These are phyloP conservation scores for Loris lydekkerianus DNA, from an alignment of 2,797 vertebrate species.

Conservation along the genomic window DNA sequence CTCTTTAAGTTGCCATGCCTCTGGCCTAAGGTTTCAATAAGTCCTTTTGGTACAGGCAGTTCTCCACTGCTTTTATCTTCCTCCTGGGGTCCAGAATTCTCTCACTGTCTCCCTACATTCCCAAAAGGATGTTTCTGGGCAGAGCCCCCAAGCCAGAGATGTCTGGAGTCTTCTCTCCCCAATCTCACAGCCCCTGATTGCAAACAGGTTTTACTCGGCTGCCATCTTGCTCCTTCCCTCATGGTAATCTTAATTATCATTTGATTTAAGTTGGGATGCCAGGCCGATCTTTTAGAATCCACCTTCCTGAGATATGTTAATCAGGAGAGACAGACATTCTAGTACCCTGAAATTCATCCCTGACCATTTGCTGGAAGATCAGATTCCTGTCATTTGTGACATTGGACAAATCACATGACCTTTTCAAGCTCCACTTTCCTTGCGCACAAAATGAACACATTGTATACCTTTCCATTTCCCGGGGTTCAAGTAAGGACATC, in stretches of 20 bases:
- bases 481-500: constrained; percentile 28
- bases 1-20: too few relatives aligned
- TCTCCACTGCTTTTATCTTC: too few relatives aligned
- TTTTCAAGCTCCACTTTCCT: constrained; percentile 57
- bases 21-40: too few relatives aligned
- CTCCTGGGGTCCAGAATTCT: too few relatives aligned
- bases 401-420: neutral
- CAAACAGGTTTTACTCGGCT: too few relatives aligned
- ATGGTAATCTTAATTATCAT: neutral
- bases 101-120: too few relatives aligned
- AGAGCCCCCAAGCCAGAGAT: too few relatives aligned
- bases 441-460: neutral
- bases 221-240: too few relatives aligned
- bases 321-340: neutral
- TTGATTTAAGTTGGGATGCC: neutral
- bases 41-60: too few relatives aligned
- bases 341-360: neutral
- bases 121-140: too few relatives aligned
- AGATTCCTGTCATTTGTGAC: neutral
- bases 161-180: too few relatives aligned
- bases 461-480: neutral
- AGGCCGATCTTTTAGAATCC: constrained; percentile 29
- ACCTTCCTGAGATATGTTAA: constrained; percentile 11
- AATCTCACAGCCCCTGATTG: too few relatives aligned
- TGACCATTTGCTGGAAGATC: neutral